These are phyloP conservation scores for Coryphaenoides rupestris DNA, from an alignment of 2,113 vertebrate species.

Conservation along the genomic window DNA sequence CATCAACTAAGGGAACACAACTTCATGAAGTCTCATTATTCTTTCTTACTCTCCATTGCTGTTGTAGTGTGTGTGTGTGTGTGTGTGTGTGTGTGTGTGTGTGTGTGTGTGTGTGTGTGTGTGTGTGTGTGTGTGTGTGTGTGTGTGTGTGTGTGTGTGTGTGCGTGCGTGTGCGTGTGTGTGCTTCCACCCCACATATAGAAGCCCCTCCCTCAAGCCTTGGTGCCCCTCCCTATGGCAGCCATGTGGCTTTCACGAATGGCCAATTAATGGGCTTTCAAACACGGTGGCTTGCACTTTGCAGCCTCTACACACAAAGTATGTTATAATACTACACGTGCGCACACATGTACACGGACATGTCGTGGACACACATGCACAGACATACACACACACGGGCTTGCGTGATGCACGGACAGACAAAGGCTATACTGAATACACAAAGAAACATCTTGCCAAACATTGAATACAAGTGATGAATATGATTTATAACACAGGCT, in stretches of 20 bases:
- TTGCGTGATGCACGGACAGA: no score
- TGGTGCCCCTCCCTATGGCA: conserved; percentile 21
- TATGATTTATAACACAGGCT: no score
- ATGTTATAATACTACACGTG: conserved; percentile 29
- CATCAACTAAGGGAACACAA: no score
- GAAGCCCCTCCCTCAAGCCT: conserved; percentile 7
- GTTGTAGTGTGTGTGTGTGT: no score
- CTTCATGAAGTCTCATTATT: no score
- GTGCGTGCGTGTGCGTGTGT: conserved; percentile 4
- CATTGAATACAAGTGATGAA: not conserved
- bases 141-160: not conserved
- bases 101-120: not conserved
- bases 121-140: conserved; percentile 1
- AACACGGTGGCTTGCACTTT: conserved; percentile 41
- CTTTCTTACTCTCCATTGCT: no score
- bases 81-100: no score
- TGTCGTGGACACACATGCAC: not conserved
- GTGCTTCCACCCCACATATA: conserved; percentile 23
- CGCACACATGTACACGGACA: conserved; percentile 12
- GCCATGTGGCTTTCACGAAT: conserved; percentile 54
- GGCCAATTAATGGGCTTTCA: conserved; percentile 64
- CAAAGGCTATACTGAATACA: no score
- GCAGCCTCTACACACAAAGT: conserved; percentile 35
- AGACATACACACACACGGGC: not conserved
- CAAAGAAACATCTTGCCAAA: no score